Conservation (phyloP, 2,797 vertebrate genomes). For the Percopsis omiscomaycus region DNA sequence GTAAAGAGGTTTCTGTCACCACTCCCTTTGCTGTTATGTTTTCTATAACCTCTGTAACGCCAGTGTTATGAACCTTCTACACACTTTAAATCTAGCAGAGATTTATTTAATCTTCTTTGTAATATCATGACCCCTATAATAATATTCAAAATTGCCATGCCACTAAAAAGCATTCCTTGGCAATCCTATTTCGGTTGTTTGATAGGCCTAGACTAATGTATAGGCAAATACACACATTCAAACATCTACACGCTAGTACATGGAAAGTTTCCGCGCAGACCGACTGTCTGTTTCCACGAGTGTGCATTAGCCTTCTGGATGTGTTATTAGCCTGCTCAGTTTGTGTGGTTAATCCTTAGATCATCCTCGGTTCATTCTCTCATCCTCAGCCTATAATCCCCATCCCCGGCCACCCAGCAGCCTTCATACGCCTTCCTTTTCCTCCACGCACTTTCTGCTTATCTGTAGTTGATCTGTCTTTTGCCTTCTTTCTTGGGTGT, state of each 20-base stretch:
- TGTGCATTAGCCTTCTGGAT: conserved; percentile 65
- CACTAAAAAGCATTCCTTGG: too few species aligned
- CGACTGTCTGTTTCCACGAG: conserved; percentile 55
- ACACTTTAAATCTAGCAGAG: conserved; percentile 11
- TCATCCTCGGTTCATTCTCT: conserved; percentile 75
- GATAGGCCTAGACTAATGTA: too few species aligned
- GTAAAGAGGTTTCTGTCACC: conserved; percentile 53
- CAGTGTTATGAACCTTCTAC: conserved; percentile 30
- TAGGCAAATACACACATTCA: too few species aligned
- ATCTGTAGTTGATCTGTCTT: conserved; percentile 59
- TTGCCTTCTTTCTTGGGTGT: conserved; percentile 14
- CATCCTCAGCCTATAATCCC: conserved; percentile 75
- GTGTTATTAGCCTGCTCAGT: conserved; percentile 75
- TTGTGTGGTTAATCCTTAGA: conserved; percentile 76
- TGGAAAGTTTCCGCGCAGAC: background rate
- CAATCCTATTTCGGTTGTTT: too few species aligned
- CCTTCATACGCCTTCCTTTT: conserved; percentile 44
- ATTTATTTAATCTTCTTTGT: too few species aligned
- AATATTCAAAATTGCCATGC: too few species aligned
- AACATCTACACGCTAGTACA: too few species aligned
- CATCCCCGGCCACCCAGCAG: conserved; percentile 57
- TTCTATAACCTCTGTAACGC: conserved; percentile 21
- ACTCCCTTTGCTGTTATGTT: conserved; percentile 40
- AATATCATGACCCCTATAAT: too few species aligned
- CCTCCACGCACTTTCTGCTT: conserved; percentile 43